phyloP scores from a whole-genome alignment of 2,888 invertebrate genomes.

The Drosophila anomelani region DNA sequence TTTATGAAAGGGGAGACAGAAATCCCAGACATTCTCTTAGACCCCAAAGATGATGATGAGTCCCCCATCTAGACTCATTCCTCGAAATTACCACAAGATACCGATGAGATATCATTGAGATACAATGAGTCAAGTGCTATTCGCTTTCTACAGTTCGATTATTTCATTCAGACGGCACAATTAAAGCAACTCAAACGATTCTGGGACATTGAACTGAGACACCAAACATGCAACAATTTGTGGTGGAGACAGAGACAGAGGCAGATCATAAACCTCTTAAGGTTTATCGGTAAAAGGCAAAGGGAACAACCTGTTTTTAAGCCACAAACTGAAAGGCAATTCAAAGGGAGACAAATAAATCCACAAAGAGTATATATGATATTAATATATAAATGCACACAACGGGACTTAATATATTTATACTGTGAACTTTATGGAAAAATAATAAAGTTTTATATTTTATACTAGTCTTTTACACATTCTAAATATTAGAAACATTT shows the following conservation, averaged over 20 bases:
- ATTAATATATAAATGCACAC: background rate
- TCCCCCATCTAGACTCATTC: slow-evolving; percentile 21
- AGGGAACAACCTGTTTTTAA: slow-evolving; percentile 39
- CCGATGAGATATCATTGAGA: background rate
- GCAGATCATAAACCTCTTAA: slow-evolving; percentile 11
- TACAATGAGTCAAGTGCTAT: slow-evolving; percentile 53
- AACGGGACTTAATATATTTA: background rate
- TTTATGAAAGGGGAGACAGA: slow-evolving; percentile 1
- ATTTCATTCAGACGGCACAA: slow-evolving; percentile 43
- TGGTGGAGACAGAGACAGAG: background rate
- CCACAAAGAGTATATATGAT: background rate
- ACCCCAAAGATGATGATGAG: slow-evolving; percentile 12
- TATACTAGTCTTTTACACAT: background rate
- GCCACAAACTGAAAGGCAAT: background rate
- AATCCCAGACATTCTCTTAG: slow-evolving; percentile 33
- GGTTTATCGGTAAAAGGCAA: background rate
- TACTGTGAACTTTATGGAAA: background rate
- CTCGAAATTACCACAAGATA: slow-evolving; percentile 10
- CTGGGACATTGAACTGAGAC: slow-evolving; percentile 54
- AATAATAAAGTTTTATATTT: background rate
- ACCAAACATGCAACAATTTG: slow-evolving; percentile 48
- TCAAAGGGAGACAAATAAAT: background rate
- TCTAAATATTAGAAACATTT: slow-evolving; percentile 22
- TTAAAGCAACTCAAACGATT: slow-evolving; percentile 16
- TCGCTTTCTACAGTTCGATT: slow-evolving; percentile 49